Base-by-base conservation (phyloP, 2,113 vertebrate species). In the Acrocephalus arundinaceus region DNA sequence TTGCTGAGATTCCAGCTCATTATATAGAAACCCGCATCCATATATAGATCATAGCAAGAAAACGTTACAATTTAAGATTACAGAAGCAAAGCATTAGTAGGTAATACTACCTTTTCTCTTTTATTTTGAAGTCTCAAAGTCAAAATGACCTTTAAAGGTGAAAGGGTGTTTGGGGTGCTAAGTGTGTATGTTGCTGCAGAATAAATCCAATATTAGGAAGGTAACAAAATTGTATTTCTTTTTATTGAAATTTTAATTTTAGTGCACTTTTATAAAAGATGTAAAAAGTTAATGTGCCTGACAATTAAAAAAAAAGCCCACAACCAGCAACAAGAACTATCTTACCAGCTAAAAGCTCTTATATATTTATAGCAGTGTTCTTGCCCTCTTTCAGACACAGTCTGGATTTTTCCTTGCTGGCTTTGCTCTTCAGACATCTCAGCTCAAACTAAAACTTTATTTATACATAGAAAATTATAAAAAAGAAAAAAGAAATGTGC, bases 201-300 rank as follows among this genome's bases (percentile, higher is more conserved):
- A 76, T 39, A 96, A 90, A 87, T 85, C 15, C 3, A 52, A 11
- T 67, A 62, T 79, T 87, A 87, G 39, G 59, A 87, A 79, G 46
- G 66, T 67, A 93, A 28, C 6, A 24, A 13, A 58, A 39, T 35
- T 71, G 8, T 66, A 85, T 81, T 93, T 95, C 15, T 89, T 93
- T 83, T 66, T 70, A 86, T 86, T 87, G 39, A 9, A 81, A 57
- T 76, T 89, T 91, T 85, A 88, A 67, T 94, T 97, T 90, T 94
- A 82, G 23, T 76, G n/a, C n/a, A 57, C 3, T 87, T 94, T 78
- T 37, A 79, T 48, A 89, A 86, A 87, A 91, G 19, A 55, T 41
- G 67, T 74, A 89, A 84, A 91, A 94, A 70, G 30, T 85, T 77
- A 78, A 84, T 46, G 13, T 54, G 22, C 57, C 67, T 75, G 65